Percentiles rank a stretch among this genome's conserved stretches.
Evolutionary conservation across 2,113 vertebrate species (phyloP).

Genomic region (Neodon shergylaensis): DNA sequence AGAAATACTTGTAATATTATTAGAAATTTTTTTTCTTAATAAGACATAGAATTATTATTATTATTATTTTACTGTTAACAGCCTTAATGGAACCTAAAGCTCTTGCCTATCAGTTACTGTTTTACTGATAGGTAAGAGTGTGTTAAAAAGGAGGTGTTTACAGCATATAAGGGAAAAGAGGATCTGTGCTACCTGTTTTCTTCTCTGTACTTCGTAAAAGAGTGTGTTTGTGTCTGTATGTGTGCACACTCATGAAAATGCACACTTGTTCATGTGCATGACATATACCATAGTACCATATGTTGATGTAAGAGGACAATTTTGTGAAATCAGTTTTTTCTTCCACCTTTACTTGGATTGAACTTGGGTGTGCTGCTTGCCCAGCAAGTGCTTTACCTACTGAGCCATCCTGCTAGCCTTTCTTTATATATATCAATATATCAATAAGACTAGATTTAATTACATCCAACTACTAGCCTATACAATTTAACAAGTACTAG

Average conservation of each 20-base stretch:
- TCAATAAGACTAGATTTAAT: neutral
- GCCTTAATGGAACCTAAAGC: neutral
- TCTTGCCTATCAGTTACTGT: neutral
- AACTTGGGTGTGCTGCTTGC: neutral
- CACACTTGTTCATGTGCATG: neutral
- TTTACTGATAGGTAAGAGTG: neutral
- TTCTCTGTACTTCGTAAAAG: neutral
- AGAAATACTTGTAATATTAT: slow-evolving; percentile 6
- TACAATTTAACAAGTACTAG: neutral
- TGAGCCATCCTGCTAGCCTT: neutral
- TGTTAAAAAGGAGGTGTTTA: neutral
- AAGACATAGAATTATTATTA: neutral
- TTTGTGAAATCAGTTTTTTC: neutral
- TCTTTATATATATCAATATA: neutral
- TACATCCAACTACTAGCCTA: neutral
- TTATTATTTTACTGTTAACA: neutral
- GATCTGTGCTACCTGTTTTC: neutral
- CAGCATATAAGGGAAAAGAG: neutral
- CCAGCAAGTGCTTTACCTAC: neutral
- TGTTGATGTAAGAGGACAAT: neutral
- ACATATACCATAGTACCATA: neutral
- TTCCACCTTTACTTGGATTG: neutral
- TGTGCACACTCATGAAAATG: no score
- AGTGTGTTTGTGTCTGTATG: no score
- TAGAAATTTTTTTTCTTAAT: neutral